These are phyloP conservation scores for Petrolisthes cinctipes DNA, from an alignment of 2,888 invertebrate species.

Conservation along the genomic window DNA sequence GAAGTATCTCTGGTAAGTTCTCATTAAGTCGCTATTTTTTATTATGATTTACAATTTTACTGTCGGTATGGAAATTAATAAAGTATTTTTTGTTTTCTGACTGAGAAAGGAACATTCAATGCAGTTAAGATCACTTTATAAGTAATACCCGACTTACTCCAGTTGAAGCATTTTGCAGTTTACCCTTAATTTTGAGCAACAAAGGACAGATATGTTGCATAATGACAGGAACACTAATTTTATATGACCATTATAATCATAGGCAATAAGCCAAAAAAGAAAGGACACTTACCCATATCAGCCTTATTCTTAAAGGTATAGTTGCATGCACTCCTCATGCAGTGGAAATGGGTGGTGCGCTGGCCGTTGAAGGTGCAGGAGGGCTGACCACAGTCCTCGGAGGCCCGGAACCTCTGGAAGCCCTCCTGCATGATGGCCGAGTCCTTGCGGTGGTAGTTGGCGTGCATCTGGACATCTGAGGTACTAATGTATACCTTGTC, in stretches of 20 bases:
- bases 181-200: too few species aligned
- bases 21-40: background rate
- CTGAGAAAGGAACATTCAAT: too few species aligned
- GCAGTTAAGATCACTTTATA: too few species aligned
- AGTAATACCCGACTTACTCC: too few species aligned
- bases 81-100: too few species aligned
- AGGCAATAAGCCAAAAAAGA: background rate
- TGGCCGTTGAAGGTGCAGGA: slow-evolving; percentile 94
- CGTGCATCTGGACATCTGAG: slow-evolving; percentile 99
- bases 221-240: too few species aligned
- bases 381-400: slow-evolving; percentile 92
- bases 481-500: slow-evolving; percentile 96
- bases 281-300: slow-evolving; percentile 89
- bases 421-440: slow-evolving; percentile 98
- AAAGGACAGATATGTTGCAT: too few species aligned
- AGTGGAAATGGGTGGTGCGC: slow-evolving; percentile 97
- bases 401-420: slow-evolving; percentile 94
- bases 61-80: too few species aligned
- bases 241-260: too few species aligned
- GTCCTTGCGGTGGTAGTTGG: slow-evolving; percentile 97
- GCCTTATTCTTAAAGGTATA: slow-evolving; percentile 99
- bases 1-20: background rate
- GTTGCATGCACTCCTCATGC: slow-evolving; percentile 88
- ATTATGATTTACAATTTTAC: background rate
- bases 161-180: too few species aligned